Conservation (phyloP, 2,888 invertebrate species). For the Odontocerum albicorne region DNA sequence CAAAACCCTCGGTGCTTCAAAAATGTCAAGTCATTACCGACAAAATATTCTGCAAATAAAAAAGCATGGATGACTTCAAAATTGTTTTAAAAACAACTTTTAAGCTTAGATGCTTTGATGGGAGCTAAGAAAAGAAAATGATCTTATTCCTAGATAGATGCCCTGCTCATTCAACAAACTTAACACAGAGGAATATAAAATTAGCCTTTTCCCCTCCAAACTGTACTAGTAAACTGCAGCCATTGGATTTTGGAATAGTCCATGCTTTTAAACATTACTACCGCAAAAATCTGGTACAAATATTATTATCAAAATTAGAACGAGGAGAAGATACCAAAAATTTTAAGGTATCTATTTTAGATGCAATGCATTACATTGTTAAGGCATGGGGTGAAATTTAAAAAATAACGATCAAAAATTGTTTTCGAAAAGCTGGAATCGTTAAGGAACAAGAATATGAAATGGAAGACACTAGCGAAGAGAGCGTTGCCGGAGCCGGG, state of each 20-base stretch:
- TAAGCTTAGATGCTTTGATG: constrained; percentile 38
- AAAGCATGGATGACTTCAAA: constrained; percentile 40
- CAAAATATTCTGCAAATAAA: constrained; percentile 38
- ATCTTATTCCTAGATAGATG: constrained; percentile 40
- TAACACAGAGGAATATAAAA: constrained; percentile 39
- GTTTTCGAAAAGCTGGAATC: no score
- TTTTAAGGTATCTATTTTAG: no score
- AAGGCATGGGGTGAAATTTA: no score
- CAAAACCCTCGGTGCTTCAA: constrained; percentile 42
- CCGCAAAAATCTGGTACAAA: no score
- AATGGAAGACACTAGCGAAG: no score
- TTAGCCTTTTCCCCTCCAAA: constrained; percentile 41
- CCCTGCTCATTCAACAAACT: constrained; percentile 38
- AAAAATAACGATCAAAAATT: no score
- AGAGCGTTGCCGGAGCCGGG: no score
- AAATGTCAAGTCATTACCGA: constrained; percentile 40
- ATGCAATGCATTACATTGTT: no score
- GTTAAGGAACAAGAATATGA: no score
- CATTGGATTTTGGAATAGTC: constrained; percentile 39
- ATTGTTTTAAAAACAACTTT: constrained; percentile 37
- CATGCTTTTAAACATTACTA: constrained; percentile 15
- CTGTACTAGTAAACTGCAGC: constrained; percentile 40
- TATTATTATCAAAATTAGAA: no score
- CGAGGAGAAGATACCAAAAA: no score
- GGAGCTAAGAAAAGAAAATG: constrained; percentile 38